A percentile compares a stretch with the other conserved stretches of the same genome.
These are phyloP conservation scores for Styela clava DNA, from an alignment of 23 tunicate species.

Conservation along the genomic window DNA sequence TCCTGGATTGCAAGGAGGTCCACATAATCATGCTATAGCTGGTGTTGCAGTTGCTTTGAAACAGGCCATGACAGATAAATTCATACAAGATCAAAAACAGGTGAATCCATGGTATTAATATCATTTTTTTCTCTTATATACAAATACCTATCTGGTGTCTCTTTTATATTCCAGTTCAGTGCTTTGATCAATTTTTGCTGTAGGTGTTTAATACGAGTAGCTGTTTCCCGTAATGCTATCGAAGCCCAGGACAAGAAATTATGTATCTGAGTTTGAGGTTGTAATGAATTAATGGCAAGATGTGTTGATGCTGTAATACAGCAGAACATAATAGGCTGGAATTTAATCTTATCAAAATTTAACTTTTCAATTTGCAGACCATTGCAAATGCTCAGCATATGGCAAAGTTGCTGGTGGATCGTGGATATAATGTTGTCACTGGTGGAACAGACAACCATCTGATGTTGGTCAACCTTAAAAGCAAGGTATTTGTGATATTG, in stretches of 20 bases:
- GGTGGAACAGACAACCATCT: constrained; percentile 98
- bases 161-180: too few species aligned
- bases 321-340: too few species aligned
- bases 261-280: too few species aligned
- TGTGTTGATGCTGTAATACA: too few species aligned
- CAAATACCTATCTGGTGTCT: too few species aligned
- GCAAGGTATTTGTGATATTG: constrained; percentile 40
- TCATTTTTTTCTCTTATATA: too few species aligned
- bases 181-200: too few species aligned
- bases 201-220: too few species aligned
- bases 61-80: constrained; percentile 74
- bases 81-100: constrained; percentile 77
- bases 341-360: too few species aligned
- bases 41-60: constrained; percentile 90
- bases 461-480: constrained; percentile 75
- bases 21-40: constrained; percentile 98
- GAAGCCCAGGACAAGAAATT: too few species aligned
- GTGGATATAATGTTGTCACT: constrained; percentile 79
- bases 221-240: too few species aligned
- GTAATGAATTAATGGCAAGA: too few species aligned
- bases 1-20: constrained; percentile 99
- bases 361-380: constrained; percentile 33
- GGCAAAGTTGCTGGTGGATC: constrained; percentile 42
- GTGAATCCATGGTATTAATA: constrained; percentile 27
- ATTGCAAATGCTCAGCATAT: constrained; percentile 71